A percentile compares a stretch with the other conserved stretches of the same genome.
phyloP scores from a whole-genome alignment of 1,140 invertebrate genomes.

The Geopemphigus sp. region DNA sequence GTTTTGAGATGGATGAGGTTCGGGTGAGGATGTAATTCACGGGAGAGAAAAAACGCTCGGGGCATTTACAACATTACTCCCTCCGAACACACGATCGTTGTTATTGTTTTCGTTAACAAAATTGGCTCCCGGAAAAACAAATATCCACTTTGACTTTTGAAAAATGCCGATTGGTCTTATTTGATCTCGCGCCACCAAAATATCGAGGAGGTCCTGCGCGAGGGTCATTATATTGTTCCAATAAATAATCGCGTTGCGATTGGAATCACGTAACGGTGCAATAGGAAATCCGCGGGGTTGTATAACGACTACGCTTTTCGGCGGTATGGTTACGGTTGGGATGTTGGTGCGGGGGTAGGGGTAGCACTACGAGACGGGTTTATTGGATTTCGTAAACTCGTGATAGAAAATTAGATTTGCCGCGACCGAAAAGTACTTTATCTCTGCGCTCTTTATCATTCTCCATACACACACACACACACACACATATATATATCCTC shows the following conservation, averaged over 20 bases:
- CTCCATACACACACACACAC: no score
- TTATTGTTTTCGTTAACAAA: no score
- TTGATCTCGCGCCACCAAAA: no score
- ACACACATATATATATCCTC: neutral
- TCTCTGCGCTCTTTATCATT: constrained; percentile 46
- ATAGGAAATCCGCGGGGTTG: neutral
- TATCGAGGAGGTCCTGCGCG: neutral
- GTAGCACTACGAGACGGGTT: neutral
- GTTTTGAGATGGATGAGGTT: no score
- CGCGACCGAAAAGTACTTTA: constrained; percentile 46
- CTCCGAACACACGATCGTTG: no score
- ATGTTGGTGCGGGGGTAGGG: neutral
- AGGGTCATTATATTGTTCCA: constrained; percentile 22
- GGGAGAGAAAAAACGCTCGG: no score
- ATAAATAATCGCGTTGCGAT: constrained; percentile 38
- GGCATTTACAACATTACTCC: no score
- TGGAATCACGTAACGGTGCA: constrained; percentile 33
- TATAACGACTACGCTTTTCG: constrained; percentile 17
- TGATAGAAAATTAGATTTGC: constrained; percentile 47
- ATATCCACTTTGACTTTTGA: constrained; percentile 4
- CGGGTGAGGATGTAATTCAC: no score
- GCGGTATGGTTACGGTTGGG: neutral
- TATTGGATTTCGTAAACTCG: constrained; percentile 49
- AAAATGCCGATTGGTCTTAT: no score
- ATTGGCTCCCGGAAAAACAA: constrained; percentile 1